Percentiles rank a stretch among this genome's conserved stretches.
Evolutionary conservation across 2,113 vertebrate species (phyloP).

Genomic region (Apodemus speciosus): DNA sequence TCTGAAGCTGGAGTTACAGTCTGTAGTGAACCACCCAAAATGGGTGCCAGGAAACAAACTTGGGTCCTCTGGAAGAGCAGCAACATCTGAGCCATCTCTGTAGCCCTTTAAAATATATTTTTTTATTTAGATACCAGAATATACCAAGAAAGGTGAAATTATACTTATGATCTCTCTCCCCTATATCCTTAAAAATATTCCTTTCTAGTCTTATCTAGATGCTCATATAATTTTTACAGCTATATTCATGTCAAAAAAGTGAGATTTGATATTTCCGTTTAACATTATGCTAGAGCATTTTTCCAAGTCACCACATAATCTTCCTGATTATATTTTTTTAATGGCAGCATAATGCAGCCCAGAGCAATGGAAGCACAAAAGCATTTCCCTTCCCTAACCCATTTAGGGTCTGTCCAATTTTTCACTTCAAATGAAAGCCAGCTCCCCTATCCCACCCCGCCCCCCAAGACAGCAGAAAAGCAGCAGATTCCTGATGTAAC

Average conservation of each 20-base stretch:
- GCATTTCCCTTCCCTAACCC: not conserved
- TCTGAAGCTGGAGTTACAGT: not conserved
- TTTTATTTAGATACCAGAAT: not conserved
- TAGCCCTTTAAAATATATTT: too few relatives aligned
- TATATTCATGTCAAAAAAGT: not conserved
- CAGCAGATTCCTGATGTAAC: not conserved
- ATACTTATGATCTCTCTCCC: not conserved
- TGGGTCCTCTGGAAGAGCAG: not conserved
- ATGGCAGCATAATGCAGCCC: not conserved
- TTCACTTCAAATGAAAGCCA: not conserved
- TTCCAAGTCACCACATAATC: constrained; percentile 26
- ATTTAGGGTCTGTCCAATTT: not conserved
- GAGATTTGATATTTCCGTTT: constrained; percentile 51
- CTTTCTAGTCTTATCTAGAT: not conserved
- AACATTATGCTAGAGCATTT: constrained; percentile 7
- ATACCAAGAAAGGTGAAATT: not conserved
- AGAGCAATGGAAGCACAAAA: not conserved
- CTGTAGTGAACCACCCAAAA: not conserved
- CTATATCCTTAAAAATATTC: not conserved
- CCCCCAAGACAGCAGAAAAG: not conserved
- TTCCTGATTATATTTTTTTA: constrained; percentile 8
- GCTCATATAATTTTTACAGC: constrained; percentile 4
- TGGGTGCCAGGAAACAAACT: not conserved
- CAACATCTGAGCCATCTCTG: not conserved
- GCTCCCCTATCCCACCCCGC: too few relatives aligned